A percentile compares a stretch with the other conserved stretches of the same genome.
These are phyloP conservation scores for Furcula furcula DNA, from an alignment of 2,888 invertebrate genomes.

Conservation along the genomic window DNA sequence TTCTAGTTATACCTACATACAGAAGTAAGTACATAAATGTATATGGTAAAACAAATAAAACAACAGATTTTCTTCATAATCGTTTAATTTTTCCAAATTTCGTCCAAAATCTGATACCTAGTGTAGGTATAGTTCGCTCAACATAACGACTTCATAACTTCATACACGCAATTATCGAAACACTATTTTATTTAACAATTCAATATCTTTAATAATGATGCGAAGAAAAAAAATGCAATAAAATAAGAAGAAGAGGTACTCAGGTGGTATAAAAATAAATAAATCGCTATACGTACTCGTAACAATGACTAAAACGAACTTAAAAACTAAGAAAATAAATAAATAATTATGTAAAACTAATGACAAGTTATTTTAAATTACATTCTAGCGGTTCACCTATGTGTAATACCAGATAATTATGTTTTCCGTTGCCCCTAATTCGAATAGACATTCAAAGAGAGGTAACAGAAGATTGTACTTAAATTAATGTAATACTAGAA, in stretches of 20 bases:
- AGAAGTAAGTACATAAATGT: no score
- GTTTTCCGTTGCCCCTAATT: slow-evolving; percentile 79
- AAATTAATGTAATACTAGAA: slow-evolving; percentile 59
- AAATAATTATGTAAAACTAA: slow-evolving; percentile 80
- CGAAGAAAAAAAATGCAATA: slow-evolving; percentile 46
- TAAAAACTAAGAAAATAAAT: no score
- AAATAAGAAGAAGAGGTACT: slow-evolving; percentile 75
- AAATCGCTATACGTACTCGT: slow-evolving; percentile 57
- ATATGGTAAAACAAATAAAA: slow-evolving; percentile 31
- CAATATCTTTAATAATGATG: slow-evolving; percentile 41
- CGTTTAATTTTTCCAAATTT: slow-evolving; percentile 41
- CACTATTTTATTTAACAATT: slow-evolving; percentile 36
- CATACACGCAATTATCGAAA: slow-evolving; percentile 24
- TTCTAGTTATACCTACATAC: no score
- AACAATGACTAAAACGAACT: slow-evolving; percentile 63
- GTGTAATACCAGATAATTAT: slow-evolving; percentile 53
- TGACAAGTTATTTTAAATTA: slow-evolving; percentile 80
- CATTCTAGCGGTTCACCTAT: slow-evolving; percentile 76
- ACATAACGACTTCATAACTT: neutral
- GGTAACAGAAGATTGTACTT: slow-evolving; percentile 80
- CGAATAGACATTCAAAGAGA: slow-evolving; percentile 62
- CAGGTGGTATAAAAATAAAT: slow-evolving; percentile 74
- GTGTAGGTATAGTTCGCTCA: no score
- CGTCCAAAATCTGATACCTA: slow-evolving; percentile 22
- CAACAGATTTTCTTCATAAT: slow-evolving; percentile 30